Conservation (phyloP, 2,113 vertebrate genomes). For the Haemorhous mexicanus region DNA sequence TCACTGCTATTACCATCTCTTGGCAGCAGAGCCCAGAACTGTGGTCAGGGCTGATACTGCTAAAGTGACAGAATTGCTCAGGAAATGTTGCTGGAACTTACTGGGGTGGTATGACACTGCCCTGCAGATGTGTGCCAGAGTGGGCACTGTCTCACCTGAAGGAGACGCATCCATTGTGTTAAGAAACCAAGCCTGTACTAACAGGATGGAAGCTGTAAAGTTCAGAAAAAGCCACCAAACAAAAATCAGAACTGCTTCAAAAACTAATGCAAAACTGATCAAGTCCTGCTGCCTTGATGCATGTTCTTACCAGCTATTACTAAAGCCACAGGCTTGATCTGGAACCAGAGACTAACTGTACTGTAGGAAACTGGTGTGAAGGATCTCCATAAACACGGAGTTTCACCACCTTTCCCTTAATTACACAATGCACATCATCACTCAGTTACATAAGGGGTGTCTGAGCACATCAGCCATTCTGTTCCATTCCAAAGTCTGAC, state of each 20-base stretch:
- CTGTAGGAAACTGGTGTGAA: neutral
- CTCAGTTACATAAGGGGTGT: neutral
- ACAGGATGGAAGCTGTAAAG: neutral
- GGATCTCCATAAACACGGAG: neutral
- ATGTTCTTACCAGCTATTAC: neutral
- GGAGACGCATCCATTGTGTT: neutral
- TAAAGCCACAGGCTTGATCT: neutral
- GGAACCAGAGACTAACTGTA: neutral
- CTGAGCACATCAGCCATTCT: neutral
- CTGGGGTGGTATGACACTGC: neutral
- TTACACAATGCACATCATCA: slow-evolving; percentile 6
- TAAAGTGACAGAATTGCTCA: neutral
- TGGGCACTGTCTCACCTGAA: neutral
- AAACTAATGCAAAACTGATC: neutral
- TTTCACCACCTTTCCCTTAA: neutral
- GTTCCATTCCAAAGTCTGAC: neutral
- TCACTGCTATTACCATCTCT: neutral
- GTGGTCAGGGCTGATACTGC: neutral
- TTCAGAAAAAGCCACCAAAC: neutral
- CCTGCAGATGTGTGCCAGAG: neutral
- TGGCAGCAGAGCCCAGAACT: neutral
- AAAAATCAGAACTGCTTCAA: neutral
- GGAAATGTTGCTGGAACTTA: neutral
- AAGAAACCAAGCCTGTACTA: neutral
- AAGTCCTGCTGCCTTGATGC: neutral